Evolutionary conservation across 1,140 invertebrate species (phyloP), one percentile per base, ranked within the genome.

Genomic region (Rhysida immarginata): DNA sequence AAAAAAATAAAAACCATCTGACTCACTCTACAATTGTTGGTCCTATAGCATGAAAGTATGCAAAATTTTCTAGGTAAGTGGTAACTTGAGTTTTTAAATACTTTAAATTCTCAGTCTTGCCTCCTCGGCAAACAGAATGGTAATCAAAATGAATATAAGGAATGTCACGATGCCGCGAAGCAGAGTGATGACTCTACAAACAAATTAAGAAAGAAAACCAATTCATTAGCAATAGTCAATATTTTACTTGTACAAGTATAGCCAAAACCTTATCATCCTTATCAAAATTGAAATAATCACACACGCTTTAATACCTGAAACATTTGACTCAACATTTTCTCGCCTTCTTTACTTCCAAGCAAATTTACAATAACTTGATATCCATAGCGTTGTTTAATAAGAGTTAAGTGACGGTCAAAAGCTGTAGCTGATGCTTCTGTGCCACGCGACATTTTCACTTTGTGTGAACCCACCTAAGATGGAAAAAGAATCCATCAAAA

Each of bases 361-460:
- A 99, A 76, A 77, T 98, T 99, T 0, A 98, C 81, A 26, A 97
- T 82, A 13, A 85, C 81, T 65, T 95, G 83, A 58, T 87, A 81
- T 0, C 93, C 93, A 71, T 99, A 99, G 29, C 87, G 80, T 61
- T 88, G 76, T 66, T 92, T 85, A 58, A 97, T 79, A 65, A 84
- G 81, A 16, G 76, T 74, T 64, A 98, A 79, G 74, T 99, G 96
- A 51, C 87, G 80, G 62, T 96, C 84, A 70, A 94, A 95, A 8
- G 92, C 90, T 53, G 90, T 82, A 2, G 83, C 81, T 8, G 92
- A 92, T 2, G 89, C 81, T 73, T 97, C 93, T 68, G 88, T 87
- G 1, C 94, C 91, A 49, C 94, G 77, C 0, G 93, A 96, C 71
- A 99, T 83, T 72, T 92, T 89, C 0, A 99, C 90, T 77, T 97